A percentile compares a stretch with the other conserved stretches of the same genome.
phyloP scores from a whole-genome alignment of 2,888 invertebrate genomes.

The Acleris emargana region DNA sequence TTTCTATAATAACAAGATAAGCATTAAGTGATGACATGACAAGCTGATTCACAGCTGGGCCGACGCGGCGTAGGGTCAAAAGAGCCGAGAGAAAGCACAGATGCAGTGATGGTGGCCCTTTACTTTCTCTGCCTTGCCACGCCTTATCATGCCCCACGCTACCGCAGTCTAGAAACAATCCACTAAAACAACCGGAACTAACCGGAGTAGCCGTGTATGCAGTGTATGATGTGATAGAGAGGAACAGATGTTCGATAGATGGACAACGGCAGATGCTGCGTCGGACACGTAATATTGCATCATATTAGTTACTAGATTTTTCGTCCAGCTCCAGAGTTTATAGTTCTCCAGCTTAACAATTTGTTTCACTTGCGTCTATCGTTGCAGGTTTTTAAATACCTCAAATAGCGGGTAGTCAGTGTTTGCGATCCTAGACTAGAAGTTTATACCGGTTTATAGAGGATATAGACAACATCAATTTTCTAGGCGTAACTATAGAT shows the following conservation, averaged over 20 bases:
- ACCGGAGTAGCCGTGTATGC: conserved; percentile 25
- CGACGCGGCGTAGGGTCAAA: conserved; percentile 53
- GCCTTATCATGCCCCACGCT: conserved; percentile 44
- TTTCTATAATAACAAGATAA: conserved; percentile 1
- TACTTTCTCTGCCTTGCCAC: conserved; percentile 71
- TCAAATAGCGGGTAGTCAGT: no score
- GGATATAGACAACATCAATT: no score
- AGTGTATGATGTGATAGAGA: conserved; percentile 9
- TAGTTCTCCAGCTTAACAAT: no score
- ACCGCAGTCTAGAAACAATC: conserved; percentile 27
- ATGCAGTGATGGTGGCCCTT: conserved; percentile 58
- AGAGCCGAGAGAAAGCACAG: conserved; percentile 68
- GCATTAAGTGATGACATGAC: conserved; percentile 22
- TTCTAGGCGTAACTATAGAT: no score
- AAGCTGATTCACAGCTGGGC: conserved; percentile 37
- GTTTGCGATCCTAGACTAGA: no score
- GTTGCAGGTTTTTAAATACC: no score
- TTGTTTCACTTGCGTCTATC: no score
- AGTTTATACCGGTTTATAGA: no score
- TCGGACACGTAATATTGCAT: no score
- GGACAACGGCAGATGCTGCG: no score
- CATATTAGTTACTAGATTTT: no score
- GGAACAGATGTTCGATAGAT: background rate
- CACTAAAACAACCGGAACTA: conserved; percentile 36
- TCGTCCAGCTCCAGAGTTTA: no score